Base-by-base conservation (phyloP, 2,888 invertebrate genomes). In the Lobophora halterata region DNA sequence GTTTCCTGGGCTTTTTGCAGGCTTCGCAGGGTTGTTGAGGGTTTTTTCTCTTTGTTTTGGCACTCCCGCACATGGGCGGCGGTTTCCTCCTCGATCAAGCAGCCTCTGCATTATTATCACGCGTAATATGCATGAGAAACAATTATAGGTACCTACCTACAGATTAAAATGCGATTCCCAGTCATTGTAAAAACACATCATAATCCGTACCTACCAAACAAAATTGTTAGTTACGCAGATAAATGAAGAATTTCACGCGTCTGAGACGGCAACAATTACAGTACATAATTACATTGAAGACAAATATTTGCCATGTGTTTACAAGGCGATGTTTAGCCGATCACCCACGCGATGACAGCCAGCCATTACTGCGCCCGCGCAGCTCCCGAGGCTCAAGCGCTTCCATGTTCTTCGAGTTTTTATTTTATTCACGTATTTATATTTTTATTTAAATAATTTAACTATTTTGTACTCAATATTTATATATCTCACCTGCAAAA, bases 211-310 rank as follows among this genome's bases (percentile, higher is more conserved):
- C 20, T 26, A 13, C 17, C 7, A 5, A 10, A 21, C 27, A 13
- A 37, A 42, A 42, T 30, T 44, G 27, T 31, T 17, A 12, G 29
- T 33, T 30, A 41, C 41, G 33, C 39, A 25, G n/a, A n/a, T n/a
- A 36, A 46, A 36, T 30, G 24, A 29, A 34, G 18, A 39, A 38
- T 35, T 40, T 28, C 27, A 37, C 41, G 26, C 37, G 34, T 41
- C 21, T 17, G 30, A 33, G 37, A 32, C 29, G 18, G 32, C 13
- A 44, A 63, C 60, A 71, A 79, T 79, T 72, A 75, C 65, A 63
- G 72, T 76, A n/a, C n/a, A n/a, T n/a, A 79, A 82, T 81, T 81
- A 76, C 66, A 65, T 57, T 59, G 68, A 79, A 83, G 81, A 81
- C 79, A 83, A 82, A 83, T 81, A 83, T 81, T 81, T 79, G 73